Evolutionary conservation across 2,888 invertebrate genomes (phyloP), one percentile per base, ranked within the genome.

Genomic region (Nomada hirtipes): DNA sequence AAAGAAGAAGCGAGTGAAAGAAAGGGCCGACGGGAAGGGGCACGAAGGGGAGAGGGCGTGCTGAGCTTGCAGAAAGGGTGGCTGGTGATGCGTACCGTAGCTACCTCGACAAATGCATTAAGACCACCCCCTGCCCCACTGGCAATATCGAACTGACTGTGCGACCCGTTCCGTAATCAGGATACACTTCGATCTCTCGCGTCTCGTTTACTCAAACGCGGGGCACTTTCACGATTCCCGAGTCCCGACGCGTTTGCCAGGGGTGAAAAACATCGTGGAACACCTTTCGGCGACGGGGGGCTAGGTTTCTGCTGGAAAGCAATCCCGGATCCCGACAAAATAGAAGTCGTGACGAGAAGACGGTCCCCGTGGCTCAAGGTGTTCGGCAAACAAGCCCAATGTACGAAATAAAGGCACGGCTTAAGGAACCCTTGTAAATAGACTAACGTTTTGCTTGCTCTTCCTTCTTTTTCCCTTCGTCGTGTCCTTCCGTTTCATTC

Each of bases 1-100:
- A 60, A 71, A 52, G 75, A 74, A 72, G 47, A 76, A 71, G 78
- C 59, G 82, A 42, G 78, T 64, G 55, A 82, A 72, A 77, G 83
- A 82, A 63, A 44, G 79, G 60, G 63, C 50, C 61, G 65, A 71
- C 67, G 73, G 72, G 65, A 70, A 64, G 67, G 50, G 69, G 70
- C 76, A 80, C 59, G 61, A 63, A 81, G 80, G 7, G 83, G 84
- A 85, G 84, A 74, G 84, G 84, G 88, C 86, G 85, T 91, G 93
- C 93, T 93, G 93, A 93, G 93, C 91, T 93, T 93, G 93, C 93
- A 91, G 91, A 93, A 93, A 93, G 93, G 93, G 93, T 93, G 93
- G 87, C 91, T 92, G 91, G 91, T 92, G 93, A 93, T 93, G 93
- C 93, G 93, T 93, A 91, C 86, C 84, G 72, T 85, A 88, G 90